phyloP scores from a whole-genome alignment of 2,113 vertebrate genomes.

The Numida meleagris region DNA sequence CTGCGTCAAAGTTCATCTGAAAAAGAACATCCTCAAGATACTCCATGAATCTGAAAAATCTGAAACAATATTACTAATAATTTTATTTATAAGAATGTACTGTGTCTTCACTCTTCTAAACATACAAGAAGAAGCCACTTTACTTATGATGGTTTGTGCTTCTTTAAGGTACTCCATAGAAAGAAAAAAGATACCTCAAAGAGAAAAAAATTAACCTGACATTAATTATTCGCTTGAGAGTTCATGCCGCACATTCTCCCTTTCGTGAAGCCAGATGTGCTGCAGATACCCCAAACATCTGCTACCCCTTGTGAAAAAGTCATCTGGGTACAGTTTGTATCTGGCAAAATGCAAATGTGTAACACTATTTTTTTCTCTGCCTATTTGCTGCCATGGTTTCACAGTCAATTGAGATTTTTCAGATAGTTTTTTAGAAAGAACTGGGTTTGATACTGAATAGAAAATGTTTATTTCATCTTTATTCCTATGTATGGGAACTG shows the following conservation, averaged over 20 bases:
- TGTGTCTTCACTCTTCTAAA: background rate
- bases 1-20: background rate
- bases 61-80: background rate
- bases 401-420: background rate
- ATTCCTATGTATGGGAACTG: too few species aligned
- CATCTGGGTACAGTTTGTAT: background rate
- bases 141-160: background rate
- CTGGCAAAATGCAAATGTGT: background rate
- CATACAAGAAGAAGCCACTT: background rate
- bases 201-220: background rate
- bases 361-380: background rate
- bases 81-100: background rate
- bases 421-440: background rate
- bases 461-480: background rate
- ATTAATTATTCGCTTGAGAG: slow-evolving; percentile 50
- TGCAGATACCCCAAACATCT: slow-evolving; percentile 23
- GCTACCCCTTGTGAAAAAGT: slow-evolving; percentile 10
- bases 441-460: background rate
- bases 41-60: background rate
- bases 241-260: slow-evolving; percentile 8
- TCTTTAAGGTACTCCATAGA: background rate
- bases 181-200: background rate
- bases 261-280: slow-evolving; percentile 42
- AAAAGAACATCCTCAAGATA: background rate
- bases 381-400: background rate